Evolutionary conservation across 37 sponge, comb jelly and placozoan genomes (phyloP).

Genomic region (Ianthella basta): DNA sequence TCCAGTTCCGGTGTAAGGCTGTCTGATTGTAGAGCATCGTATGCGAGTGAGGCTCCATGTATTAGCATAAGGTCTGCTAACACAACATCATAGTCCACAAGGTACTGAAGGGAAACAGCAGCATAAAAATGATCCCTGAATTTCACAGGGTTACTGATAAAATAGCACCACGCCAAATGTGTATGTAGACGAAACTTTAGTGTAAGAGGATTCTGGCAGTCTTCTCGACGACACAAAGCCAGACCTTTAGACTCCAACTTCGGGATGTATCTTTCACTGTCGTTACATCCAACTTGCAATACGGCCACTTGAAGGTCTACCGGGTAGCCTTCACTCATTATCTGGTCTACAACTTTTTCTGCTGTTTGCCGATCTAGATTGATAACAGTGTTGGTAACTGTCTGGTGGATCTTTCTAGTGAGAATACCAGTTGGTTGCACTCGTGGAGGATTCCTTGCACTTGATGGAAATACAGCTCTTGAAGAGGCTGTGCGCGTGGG

Average conservation of each 20-base stretch:
- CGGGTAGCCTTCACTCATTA: neutral
- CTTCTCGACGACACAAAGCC: neutral
- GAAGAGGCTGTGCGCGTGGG: no score
- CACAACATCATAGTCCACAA: neutral
- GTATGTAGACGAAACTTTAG: neutral
- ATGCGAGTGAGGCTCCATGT: no score
- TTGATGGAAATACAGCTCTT: no score
- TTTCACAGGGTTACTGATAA: neutral
- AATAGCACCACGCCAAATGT: conserved; percentile 23
- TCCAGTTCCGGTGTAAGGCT: neutral
- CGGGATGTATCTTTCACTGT: neutral
- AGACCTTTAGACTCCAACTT: neutral
- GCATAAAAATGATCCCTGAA: neutral
- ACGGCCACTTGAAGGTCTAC: neutral
- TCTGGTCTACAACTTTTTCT: neutral
- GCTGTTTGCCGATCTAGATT: neutral
- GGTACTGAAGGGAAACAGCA: neutral
- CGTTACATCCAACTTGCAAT: neutral
- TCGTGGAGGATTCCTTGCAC: no score
- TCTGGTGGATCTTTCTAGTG: neutral
- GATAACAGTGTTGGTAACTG: neutral
- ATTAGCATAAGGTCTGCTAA: no score
- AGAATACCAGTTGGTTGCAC: neutral
- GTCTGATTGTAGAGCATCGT: neutral
- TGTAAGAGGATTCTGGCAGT: neutral